These are phyloP conservation scores for Bibio marci DNA, from an alignment of 2,888 invertebrate species.

Conservation along the genomic window DNA sequence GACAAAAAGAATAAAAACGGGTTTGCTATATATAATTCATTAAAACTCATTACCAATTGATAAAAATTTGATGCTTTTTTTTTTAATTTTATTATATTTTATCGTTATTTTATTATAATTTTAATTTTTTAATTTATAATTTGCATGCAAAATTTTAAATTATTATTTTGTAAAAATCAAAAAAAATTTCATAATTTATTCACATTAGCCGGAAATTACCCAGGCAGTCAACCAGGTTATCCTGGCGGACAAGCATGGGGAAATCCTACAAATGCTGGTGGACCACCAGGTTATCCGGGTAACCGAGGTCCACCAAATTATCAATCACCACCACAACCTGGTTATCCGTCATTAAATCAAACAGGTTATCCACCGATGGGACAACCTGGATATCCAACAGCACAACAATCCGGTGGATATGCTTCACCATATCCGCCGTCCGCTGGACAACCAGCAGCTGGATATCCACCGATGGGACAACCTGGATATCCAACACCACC, in stretches of 20 bases:
- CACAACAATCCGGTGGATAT: conserved; percentile 20
- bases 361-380: background rate
- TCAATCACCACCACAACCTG: conserved; percentile 12
- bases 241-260: conserved; percentile 6
- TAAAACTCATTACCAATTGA: no score
- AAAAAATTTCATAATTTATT: background rate
- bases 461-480: background rate
- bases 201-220: background rate
- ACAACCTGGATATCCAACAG: conserved; percentile 9
- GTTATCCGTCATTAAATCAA: conserved; percentile 9
- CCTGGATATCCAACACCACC: conserved; percentile 10
- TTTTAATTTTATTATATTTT: background rate
- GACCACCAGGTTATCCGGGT: background rate
- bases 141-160: conserved; percentile 17
- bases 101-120: background rate
- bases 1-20: no score
- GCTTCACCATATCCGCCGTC: conserved; percentile 14
- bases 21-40: no score
- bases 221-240: conserved; percentile 2
- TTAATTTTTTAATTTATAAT: background rate
- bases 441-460: background rate
- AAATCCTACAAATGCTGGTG: conserved; percentile 6
- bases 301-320: background rate
- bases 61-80: background rate
- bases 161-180: background rate